Base-by-base conservation (phyloP, 2,888 invertebrate species). In the Saturnia pavonia region DNA sequence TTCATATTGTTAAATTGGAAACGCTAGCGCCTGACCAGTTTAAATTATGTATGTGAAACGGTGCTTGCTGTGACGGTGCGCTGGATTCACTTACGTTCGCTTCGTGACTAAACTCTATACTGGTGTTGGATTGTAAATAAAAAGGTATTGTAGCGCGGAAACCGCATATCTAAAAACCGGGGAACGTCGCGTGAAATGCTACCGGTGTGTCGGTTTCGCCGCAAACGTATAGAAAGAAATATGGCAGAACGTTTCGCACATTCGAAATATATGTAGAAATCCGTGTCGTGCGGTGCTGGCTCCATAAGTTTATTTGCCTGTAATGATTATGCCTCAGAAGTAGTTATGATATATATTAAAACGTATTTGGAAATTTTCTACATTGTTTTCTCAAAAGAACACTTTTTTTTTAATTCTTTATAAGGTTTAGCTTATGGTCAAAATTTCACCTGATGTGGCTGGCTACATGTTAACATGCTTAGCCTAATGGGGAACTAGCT, bases 121-220 rank as follows among this genome's bases (percentile, higher is more conserved):
- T 85, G 84, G 84, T 84, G 83, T 86, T 86, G 78, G 82, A 78
- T 84, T 86, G 87, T 90, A 89, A 90, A 91, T 91, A 91, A 88
- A 89, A 88, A 82, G 83, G 83, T 84, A 87, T 88, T 89, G 88
- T 89, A 85, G 85, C 80, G 85, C 88, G 89, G 91, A 90, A 91
- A 89, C 87, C 87, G 85, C 88, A 87, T 87, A 88, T 91, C 86
- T 85, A 91, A 91, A 91, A 89, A 89, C 86, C 85, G 86, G 87
- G 79, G 85, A 87, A 84, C 83, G 85, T 90, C 88, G 90, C 90
- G 90, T 92, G 91, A 91, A 92, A 88, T 86, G 88, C 86, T 88
- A 86, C 89, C 89, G 88, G 86, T 84, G 86, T 85, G 80, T 81
- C 78, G 81, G 82, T 80, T 85, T 85, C 74, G 86, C 84, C 81